Evolutionary conservation across 35 echinoderm and acorn worm species (phyloP), one percentile per base, ranked within the genome.

Genomic region (Eucidaris tribuloides): DNA sequence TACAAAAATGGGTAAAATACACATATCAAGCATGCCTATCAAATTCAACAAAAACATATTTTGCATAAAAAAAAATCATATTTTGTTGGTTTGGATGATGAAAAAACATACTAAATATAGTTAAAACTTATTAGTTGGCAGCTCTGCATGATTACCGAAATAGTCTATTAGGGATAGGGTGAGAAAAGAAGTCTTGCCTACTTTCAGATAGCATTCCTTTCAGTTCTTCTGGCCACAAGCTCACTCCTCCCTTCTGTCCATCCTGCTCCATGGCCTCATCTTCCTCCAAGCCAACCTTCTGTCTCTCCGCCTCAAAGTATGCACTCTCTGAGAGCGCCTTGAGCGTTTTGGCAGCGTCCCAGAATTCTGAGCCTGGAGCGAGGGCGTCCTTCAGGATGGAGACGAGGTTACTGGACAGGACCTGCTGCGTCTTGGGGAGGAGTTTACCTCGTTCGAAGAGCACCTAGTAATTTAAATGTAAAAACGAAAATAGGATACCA

Each of bases 381-480:
- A 99, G 96, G 40, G 87, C 56, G n/a, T 99, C 96, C 65, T 99
- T 93, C n/a, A 90, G 35, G 31, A 93, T 87, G 0, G 96, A 93
- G 23, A 90, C 38, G 14, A 99, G 84, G 77, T 86, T 99, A 68
- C 85, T 90, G n/a, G 85, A 84, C 3, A 99, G 56, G 19, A 99
- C 85, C 45, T 90, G 91, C n/a, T 93, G 68, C 0, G 90, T 90
- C 70, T 90, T 89, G 29, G 42, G 24, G 0, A 80, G 80, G 11
- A 93, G 90, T 43, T 99, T 93, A 40, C 96, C 90, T 52, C 78
- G 89, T 45, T 99, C 96, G 54, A 79, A 80, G 41, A 97, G 61
- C 65, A 97, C 94, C 94, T 97, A 45, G 58, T n/a, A n/a, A n/a
- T n/a, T n/a, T n/a, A n/a, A n/a, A n/a, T n/a, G n/a, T n/a, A n/a